These are phyloP conservation scores for Hylyphantes graminicola DNA, from an alignment of 1,140 invertebrate genomes.

Conservation along the genomic window DNA sequence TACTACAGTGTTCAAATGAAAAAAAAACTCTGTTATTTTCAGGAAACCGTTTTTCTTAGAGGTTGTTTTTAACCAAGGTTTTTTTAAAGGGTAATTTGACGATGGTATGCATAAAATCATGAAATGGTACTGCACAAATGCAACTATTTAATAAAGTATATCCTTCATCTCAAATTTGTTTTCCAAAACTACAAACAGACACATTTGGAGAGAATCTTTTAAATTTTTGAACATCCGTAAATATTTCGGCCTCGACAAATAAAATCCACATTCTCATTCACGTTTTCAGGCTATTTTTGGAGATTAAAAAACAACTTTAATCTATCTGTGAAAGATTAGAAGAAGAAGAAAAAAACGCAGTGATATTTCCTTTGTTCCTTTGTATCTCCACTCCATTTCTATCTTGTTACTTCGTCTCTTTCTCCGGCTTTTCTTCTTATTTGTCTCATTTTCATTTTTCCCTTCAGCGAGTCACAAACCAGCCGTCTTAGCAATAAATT, in stretches of 20 bases:
- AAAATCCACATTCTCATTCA: too few species aligned
- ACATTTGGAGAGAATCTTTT: too few species aligned
- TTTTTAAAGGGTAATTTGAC: background rate
- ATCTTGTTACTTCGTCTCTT: conserved; percentile 8
- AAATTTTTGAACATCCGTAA: too few species aligned
- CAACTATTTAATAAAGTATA: too few species aligned
- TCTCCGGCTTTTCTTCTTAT: conserved; percentile 2
- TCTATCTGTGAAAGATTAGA: background rate
- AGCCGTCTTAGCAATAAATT: conserved; percentile 53
- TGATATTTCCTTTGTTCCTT: background rate
- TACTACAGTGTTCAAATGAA: background rate
- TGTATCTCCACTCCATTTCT: background rate
- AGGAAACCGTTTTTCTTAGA: conserved; percentile 13
- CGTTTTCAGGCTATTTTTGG: too few species aligned
- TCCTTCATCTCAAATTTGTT: too few species aligned
- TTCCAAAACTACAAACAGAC: too few species aligned
- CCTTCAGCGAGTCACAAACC: conserved; percentile 49
- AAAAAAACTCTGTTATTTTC: conserved; percentile 13
- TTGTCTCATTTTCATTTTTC: conserved; percentile 5
- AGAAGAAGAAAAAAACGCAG: background rate
- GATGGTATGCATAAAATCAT: too few species aligned
- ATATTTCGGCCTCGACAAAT: too few species aligned
- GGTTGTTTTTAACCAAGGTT: background rate
- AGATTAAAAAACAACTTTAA: too few species aligned
- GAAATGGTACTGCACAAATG: too few species aligned